Percentiles rank a stretch among this genome's conserved stretches.
Evolutionary conservation across 2,888 invertebrate species (phyloP).

Genomic region (Belgica antarctica): DNA sequence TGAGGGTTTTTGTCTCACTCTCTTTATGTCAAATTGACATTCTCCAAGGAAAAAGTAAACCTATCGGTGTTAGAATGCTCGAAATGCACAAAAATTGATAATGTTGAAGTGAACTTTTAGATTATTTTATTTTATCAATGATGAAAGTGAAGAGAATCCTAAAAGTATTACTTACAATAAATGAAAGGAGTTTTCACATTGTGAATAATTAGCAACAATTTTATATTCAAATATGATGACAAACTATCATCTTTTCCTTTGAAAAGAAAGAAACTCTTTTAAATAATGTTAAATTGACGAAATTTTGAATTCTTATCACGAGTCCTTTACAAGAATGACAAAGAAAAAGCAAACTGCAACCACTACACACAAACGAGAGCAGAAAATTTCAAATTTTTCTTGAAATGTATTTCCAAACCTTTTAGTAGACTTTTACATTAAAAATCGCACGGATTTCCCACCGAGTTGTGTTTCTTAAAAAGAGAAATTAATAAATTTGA

Average conservation of each 20-base stretch:
- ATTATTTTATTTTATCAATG: slow-evolving; percentile 21
- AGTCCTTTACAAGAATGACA: background rate
- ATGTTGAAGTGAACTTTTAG: slow-evolving; percentile 26
- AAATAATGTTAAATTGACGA: slow-evolving; percentile 6
- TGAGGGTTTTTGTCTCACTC: background rate
- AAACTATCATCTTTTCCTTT: slow-evolving; percentile 23
- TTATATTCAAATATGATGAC: background rate
- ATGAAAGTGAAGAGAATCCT: slow-evolving; percentile 4
- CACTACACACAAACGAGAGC: background rate
- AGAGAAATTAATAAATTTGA: slow-evolving; percentile 16
- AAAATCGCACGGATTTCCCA: slow-evolving; percentile 8
- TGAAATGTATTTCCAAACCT: slow-evolving; percentile 17
- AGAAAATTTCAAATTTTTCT: slow-evolving; percentile 26
- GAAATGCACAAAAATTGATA: slow-evolving; percentile 26
- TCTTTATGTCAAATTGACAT: slow-evolving; percentile 43
- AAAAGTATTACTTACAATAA: slow-evolving; percentile 14
- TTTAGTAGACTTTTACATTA: slow-evolving; percentile 23
- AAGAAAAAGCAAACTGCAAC: background rate
- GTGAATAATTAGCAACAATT: slow-evolving; percentile 33
- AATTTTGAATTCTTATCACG: slow-evolving; percentile 26
- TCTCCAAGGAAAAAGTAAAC: slow-evolving; percentile 14
- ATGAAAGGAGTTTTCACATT: slow-evolving; percentile 1
- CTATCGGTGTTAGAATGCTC: slow-evolving; percentile 35
- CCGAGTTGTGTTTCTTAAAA: slow-evolving; percentile 28
- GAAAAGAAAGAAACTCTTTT: slow-evolving; percentile 29